A percentile compares a stretch with the other conserved stretches of the same genome.
Conservation (phyloP, 1,140 invertebrate species). For the Lucilia cuprina region DNA sequence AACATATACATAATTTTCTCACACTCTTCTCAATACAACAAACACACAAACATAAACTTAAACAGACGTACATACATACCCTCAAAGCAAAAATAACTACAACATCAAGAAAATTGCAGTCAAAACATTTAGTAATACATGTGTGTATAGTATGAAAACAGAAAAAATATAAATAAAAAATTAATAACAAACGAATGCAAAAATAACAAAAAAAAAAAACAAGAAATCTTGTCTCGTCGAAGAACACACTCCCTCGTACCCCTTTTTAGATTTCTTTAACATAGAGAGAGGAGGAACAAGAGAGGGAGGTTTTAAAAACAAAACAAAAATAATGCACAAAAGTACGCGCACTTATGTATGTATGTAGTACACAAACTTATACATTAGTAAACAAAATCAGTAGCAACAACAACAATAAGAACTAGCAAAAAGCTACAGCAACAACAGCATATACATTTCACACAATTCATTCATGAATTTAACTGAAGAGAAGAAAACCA, state of each 20-base stretch:
- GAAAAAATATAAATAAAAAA: background rate
- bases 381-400: too few species aligned
- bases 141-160: background rate
- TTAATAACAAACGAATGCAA: background rate
- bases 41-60: too few species aligned
- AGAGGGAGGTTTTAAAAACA: too few species aligned
- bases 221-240: background rate
- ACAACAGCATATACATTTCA: background rate
- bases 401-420: background rate
- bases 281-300: too few species aligned
- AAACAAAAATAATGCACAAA: background rate
- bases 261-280: background rate
- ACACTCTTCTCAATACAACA: background rate
- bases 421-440: background rate
- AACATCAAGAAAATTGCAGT: slow-evolving; percentile 7
- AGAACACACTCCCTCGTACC: background rate
- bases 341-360: background rate
- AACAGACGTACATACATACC: background rate
- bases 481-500: background rate
- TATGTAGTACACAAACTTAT: background rate
- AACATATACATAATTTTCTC: background rate
- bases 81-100: background rate
- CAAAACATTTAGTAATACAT: slow-evolving; percentile 5
- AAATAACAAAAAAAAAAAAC: background rate
- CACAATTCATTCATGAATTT: slow-evolving; percentile 1